phyloP scores from a whole-genome alignment of 2,797 vertebrate genomes.

The Lateolabrax maculatus region DNA sequence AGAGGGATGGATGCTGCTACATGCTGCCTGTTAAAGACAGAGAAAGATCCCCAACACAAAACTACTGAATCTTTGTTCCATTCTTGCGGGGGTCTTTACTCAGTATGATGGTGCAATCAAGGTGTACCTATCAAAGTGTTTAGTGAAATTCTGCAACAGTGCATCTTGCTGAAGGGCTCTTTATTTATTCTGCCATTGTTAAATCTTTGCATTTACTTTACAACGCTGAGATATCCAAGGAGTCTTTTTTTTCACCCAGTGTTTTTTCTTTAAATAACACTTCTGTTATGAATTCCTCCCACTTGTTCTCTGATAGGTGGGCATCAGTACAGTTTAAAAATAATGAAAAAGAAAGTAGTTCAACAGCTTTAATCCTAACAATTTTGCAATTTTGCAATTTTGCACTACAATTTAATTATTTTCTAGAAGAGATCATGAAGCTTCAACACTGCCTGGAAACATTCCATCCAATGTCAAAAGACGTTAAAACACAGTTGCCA shows the following conservation, averaged over 20 bases:
- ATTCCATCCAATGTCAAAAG: constrained; percentile 28
- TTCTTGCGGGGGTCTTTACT: constrained; percentile 36
- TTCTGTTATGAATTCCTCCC: constrained; percentile 30
- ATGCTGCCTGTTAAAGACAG: constrained; percentile 78
- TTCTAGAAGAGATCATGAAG: neutral
- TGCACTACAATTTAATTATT: constrained; percentile 20
- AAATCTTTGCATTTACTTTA: constrained; percentile 29
- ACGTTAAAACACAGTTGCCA: constrained; percentile 17
- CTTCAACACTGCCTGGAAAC: constrained; percentile 3
- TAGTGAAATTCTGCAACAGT: neutral
- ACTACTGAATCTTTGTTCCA: constrained; percentile 30
- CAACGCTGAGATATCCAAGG: constrained; percentile 25
- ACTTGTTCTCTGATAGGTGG: constrained; percentile 50
- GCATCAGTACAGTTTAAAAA: constrained; percentile 37
- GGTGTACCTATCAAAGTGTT: constrained; percentile 12
- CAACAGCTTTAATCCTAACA: constrained; percentile 54
- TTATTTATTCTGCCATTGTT: constrained; percentile 13
- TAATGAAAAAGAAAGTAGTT: constrained; percentile 47
- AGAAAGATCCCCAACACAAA: constrained; percentile 55
- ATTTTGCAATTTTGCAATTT: too few species aligned
- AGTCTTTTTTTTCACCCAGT: constrained; percentile 44
- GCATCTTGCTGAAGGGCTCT: neutral
- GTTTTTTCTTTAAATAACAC: constrained; percentile 13
- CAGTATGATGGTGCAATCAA: constrained; percentile 21
- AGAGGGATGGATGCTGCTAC: constrained; percentile 75